Base-by-base conservation (phyloP, 2,888 invertebrate genomes). In the Ophion ventricosus region DNA sequence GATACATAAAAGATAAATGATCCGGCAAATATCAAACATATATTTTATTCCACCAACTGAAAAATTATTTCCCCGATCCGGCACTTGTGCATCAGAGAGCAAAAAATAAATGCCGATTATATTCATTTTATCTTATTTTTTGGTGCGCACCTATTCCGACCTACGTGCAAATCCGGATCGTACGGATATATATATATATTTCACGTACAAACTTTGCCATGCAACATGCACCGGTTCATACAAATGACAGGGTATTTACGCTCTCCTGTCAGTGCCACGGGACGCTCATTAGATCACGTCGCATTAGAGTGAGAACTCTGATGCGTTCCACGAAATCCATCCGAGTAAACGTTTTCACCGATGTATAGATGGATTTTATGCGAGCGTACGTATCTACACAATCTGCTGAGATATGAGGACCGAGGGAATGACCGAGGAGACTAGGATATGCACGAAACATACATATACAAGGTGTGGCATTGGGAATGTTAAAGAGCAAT, bases 251-350 rank as follows among this genome's bases (percentile, higher is more conserved):
- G n/a, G 63, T 66, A 76, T 77, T 75, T 70, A 59, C 72, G 49
- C 59, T 76, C 57, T 26, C 23, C 49, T 54, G 11, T 26, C 72
- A 61, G 67, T 73, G 77, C 61, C 59, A 73, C 26, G 56, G 73
- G 82, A 69, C 25, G 63, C 74, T 82, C 63, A 67, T 78, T 78
- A 74, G 78, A 73, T 73, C 67, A 40, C 23, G 25, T 67, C 49
- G 49, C 23, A 54, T 74, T 54, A 26, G 49, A 78, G 67, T 49
- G 17, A 17, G 17, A 49, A 67, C 14, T 23, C 40, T 69, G 40
- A 57, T 43, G 56, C 67, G 40, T 29, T 74, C n/a, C 35, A 59
- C 56, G 29, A 63, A 80, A 73, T 40, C 61, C 74, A 29, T 40
- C 61, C 74, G 49, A 66, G 66, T 59, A 59, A 66, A 74, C 43